Evolutionary conservation across 2,797 vertebrate species (phyloP), one percentile per base, ranked within the genome.

Genomic region (Anniella stebbinsi): DNA sequence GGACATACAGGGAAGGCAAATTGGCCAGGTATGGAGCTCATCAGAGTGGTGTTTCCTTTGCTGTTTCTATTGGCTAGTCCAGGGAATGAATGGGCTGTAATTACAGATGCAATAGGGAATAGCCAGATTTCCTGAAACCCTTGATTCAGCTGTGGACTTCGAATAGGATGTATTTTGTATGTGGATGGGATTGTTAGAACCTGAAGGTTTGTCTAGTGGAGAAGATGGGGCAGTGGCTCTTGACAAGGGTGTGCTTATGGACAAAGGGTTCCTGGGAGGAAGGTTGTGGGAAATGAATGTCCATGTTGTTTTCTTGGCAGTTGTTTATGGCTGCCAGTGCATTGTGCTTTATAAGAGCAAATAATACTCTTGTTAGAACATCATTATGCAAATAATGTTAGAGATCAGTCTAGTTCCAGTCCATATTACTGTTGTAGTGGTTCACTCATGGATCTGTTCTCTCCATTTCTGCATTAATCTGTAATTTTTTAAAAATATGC

Each of bases 1-100:
- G 99, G 92, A 99, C 99, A 0, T 99, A 99, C 96, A 97, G 99
- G 60, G 99, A 99, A 95, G 99, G 99, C 88, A 99, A 99, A 92
- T 97, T 99, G 23, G 99, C 99, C 97, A 98, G 99, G 99, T 99
- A 96, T 92, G 73, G 13, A 51, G 38, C 81, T 48, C 18, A 63
- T n/a, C 18, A 69, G 1, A 33, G 11, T 36, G 33, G 0, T 38
- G 2, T 33, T 38, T 7, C 77, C 28, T 67, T 76, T 73, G 54
- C n/a, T 23, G 6, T 48, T 36, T 51, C 30, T 7, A 0, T 78
- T 85, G 57, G 48, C 6, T 72, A 9, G 4, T 81, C 54, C 18
- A 36, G 66, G 41, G 33, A 83, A 87, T 69, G 33, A 83, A 87
- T 69, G 23, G 36, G 13, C 28, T 48, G 5, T 80, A 78, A 45